phyloP scores from a whole-genome alignment of 2,888 invertebrate genomes.

The Drosophila longiperda region DNA sequence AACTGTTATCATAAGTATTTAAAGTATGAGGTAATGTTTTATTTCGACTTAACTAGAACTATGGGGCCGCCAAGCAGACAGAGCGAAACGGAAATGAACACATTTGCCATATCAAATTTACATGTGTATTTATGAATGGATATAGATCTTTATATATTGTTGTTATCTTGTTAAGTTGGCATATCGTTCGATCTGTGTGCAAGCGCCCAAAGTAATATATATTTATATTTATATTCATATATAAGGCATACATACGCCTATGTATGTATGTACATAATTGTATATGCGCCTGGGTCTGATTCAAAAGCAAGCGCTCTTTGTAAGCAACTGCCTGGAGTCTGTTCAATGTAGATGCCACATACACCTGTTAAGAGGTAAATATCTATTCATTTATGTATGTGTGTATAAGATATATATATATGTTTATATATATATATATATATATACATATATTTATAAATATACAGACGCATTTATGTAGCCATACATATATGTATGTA shows the following conservation, averaged over 20 bases:
- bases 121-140: neutral
- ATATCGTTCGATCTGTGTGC: slow-evolving; percentile 11
- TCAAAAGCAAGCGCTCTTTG: neutral
- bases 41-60: slow-evolving; percentile 68
- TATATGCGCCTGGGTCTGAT: slow-evolving; percentile 20
- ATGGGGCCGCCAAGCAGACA: slow-evolving; percentile 21
- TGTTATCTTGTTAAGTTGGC: neutral
- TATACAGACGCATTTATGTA: slow-evolving; percentile 18
- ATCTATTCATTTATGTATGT: slow-evolving; percentile 14
- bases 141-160: neutral
- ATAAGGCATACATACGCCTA: slow-evolving; percentile 11
- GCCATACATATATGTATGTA: slow-evolving; percentile 3
- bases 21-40: slow-evolving; percentile 82
- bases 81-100: slow-evolving; percentile 14
- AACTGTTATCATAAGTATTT: slow-evolving; percentile 76
- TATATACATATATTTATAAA: neutral
- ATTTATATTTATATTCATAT: slow-evolving; percentile 1
- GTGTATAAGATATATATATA: slow-evolving; percentile 17
- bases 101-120: slow-evolving; percentile 5
- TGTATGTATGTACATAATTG: slow-evolving; percentile 13
- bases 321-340: slow-evolving; percentile 18
- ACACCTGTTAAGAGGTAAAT: slow-evolving; percentile 15
- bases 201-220: slow-evolving; percentile 22
- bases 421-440: slow-evolving; percentile 15
- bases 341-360: slow-evolving; percentile 16